Base-by-base conservation (phyloP, 2,888 invertebrate species). In the Parelbella ahira region DNA sequence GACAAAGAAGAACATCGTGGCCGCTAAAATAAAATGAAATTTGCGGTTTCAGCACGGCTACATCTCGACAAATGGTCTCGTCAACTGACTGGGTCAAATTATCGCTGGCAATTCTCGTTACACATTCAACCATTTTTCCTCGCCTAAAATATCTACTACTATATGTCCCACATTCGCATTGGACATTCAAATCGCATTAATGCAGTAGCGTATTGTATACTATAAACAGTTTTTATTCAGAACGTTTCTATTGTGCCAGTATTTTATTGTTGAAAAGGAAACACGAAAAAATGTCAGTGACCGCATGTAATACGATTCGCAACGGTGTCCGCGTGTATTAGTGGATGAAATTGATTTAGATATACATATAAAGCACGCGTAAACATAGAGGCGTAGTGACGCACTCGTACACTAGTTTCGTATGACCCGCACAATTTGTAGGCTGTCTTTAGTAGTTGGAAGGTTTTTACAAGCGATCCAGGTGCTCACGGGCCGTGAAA, bases 261-360 rank as follows among this genome's bases (percentile, higher is more conserved):
- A 38, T 46, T 51, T 48, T 53, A 56, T 61, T 63, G 64, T 63
- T 63, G 63, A 68, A 67, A 63, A 71, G 68, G 72, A 69, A 76
- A 75, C 62, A 68, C 68, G 68, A 70, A 68, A 74, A 72, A 68
- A 76, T 70, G 80, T 73, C 77, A 78, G 70, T 77, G 79, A 77
- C 80, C 77, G 76, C 71, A 70, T 61, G 78, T 79, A 79, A 80
- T 69, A 55, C 55, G 73, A 80, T 76, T 78, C 77, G 73, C 50
- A 70, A 70, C 62, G 76, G 73, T 78, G 70, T 79, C 68, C 74
- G 62, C 66, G 56, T 68, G 65, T 64, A n/a, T n/a, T n/a, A n/a
- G 69, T 67, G 68, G 68, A 69, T 67, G 72, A 77, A 77, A 78
- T 76, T 80, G 75, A 79, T 78, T 79, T 72, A 68, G 61, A 60